phyloP scores from a whole-genome alignment of 2,888 invertebrate genomes.

The Mesoligia furuncula region DNA sequence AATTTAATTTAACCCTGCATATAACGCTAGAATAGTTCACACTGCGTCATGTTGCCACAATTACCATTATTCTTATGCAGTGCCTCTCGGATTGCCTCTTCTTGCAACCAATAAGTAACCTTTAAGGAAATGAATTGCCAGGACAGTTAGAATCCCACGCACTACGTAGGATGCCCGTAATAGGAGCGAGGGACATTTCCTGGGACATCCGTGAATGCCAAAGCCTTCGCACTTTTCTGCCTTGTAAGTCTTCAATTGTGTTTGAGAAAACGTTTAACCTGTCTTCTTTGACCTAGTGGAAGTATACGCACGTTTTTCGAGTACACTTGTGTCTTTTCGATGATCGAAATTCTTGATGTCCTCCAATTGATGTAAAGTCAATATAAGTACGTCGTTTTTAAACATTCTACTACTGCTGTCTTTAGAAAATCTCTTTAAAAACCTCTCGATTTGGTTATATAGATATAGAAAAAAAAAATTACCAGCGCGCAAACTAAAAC shows the following conservation, averaged over 20 bases:
- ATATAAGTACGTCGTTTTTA: not conserved
- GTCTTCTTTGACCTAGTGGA: slow-evolving; percentile 8
- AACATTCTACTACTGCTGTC: not conserved
- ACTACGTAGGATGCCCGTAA: slow-evolving; percentile 46
- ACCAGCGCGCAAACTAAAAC: no score
- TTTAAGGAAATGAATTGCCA: slow-evolving; percentile 42
- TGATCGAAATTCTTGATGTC: not conserved
- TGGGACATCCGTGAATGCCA: slow-evolving; percentile 39
- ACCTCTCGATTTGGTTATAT: not conserved
- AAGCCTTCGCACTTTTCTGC: slow-evolving; percentile 32
- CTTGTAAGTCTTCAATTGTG: slow-evolving; percentile 1
- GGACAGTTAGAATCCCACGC: slow-evolving; percentile 54
- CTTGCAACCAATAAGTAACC: slow-evolving; percentile 24
- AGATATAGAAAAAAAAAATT: no score
- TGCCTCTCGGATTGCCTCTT: slow-evolving; percentile 15
- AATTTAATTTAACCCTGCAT: not conserved
- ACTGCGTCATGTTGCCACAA: not conserved
- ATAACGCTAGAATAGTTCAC: not conserved
- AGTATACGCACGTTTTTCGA: not conserved
- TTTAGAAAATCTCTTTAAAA: not conserved
- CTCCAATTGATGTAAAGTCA: not conserved
- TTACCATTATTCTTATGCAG: slow-evolving; percentile 9
- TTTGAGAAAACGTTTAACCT: not conserved
- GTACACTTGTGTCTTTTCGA: no score
- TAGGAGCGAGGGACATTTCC: slow-evolving; percentile 51